Evolutionary conservation across 2,888 invertebrate species (phyloP).

Genomic region (Rhagophthalmus giganteus): DNA sequence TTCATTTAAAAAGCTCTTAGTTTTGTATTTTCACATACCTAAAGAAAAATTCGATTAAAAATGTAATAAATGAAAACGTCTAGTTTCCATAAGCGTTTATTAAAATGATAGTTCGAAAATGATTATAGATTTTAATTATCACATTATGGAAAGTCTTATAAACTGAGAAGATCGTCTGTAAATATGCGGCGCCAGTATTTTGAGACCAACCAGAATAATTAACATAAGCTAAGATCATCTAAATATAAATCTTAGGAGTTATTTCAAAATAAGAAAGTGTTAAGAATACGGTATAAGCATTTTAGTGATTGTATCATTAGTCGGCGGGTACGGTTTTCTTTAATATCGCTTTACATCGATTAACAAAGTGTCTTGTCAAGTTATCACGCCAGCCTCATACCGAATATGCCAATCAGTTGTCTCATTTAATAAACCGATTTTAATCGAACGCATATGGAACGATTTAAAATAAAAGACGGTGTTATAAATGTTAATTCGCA

Average conservation of each 20-base stretch:
- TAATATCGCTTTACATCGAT: slow-evolving; percentile 20
- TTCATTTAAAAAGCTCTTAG: too few relatives aligned
- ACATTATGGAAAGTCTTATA: too few relatives aligned
- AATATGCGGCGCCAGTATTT: slow-evolving; percentile 2
- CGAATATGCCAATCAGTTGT: slow-evolving; percentile 26
- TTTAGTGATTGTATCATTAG: slow-evolving; percentile 15
- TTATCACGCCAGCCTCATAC: slow-evolving; percentile 21
- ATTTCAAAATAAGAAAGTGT: slow-evolving; percentile 7
- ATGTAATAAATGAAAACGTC: too few relatives aligned
- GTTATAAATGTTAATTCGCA: too few relatives aligned
- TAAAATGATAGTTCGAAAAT: too few relatives aligned
- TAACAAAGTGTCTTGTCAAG: slow-evolving; percentile 9
- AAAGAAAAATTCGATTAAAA: too few relatives aligned
- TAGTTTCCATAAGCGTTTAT: too few relatives aligned
- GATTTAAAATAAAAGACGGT: too few relatives aligned
- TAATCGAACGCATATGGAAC: too few relatives aligned
- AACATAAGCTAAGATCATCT: slow-evolving; percentile 2
- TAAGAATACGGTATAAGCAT: slow-evolving; percentile 9
- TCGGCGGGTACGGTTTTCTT: slow-evolving; percentile 10
- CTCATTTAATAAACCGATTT: slow-evolving; percentile 15
- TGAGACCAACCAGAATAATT: slow-evolving; percentile 1
- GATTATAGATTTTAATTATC: too few relatives aligned
- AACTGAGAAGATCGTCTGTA: neutral
- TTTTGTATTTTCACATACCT: too few relatives aligned
- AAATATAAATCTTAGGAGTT: slow-evolving; percentile 4